Evolutionary conservation across 2,888 invertebrate genomes (phyloP).

Genomic region (Macroteleia sp.): DNA sequence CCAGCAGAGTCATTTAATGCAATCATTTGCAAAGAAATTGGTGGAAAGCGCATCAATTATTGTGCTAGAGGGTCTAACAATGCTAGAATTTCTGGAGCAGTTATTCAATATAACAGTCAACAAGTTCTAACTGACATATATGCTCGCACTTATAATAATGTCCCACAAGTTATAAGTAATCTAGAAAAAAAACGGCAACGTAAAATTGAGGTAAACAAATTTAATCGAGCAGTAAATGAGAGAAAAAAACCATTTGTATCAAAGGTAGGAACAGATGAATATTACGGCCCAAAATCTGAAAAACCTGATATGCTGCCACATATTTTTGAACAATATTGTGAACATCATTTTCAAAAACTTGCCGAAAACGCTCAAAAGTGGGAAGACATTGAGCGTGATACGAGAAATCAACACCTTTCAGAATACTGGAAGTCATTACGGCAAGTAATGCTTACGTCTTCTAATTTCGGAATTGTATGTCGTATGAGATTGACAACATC

Average conservation of each 20-base stretch:
- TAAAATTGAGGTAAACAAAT: no score
- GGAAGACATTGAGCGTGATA: constrained; percentile 19
- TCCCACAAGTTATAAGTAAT: neutral
- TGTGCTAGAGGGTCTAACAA: constrained; percentile 2
- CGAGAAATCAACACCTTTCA: constrained; percentile 23
- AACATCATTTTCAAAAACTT: constrained; percentile 7
- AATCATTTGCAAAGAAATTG: constrained; percentile 18
- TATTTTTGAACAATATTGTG: neutral
- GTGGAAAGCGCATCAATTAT: constrained; percentile 30
- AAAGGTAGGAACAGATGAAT: neutral
- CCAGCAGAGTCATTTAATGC: neutral
- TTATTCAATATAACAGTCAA: neutral
- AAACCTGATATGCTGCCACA: neutral
- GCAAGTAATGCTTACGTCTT: constrained; percentile 41
- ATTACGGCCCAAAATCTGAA: constrained; percentile 1
- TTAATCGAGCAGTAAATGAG: no score
- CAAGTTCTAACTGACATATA: neutral
- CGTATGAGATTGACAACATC: constrained; percentile 26
- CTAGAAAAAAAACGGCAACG: no score
- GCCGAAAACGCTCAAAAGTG: constrained; percentile 4
- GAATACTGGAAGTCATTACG: constrained; percentile 34
- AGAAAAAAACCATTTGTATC: no score
- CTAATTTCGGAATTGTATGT: constrained; percentile 47
- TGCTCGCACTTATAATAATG: neutral
- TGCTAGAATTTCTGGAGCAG: neutral